Base-by-base conservation (phyloP, 2,888 invertebrate genomes). In the Ryuthela nishihirai region DNA sequence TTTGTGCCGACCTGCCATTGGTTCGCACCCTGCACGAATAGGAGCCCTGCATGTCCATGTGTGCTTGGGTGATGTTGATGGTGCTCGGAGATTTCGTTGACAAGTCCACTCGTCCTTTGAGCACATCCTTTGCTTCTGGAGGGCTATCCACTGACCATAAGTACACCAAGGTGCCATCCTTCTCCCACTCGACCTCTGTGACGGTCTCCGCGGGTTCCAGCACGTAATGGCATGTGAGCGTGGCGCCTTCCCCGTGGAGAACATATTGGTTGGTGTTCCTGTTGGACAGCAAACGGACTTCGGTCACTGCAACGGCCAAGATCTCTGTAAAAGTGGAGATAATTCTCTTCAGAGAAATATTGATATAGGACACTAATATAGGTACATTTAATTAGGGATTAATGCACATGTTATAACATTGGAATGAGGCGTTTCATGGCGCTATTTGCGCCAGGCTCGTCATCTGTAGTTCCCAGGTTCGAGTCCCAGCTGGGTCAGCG, bases 21-120 rank as follows among this genome's bases (percentile, higher is more conserved):
- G 67, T 67, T 36, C 56, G 53, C 26, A 67, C 67, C 15, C 61
- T 45, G 48, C 67, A 67, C 0, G 67, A 62, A 36, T 67, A 67
- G 21, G 53, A 54, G n/a, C 67, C 67, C 9, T 67, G 62, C 67
- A 67, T 65, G 36, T 52, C 34, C 42, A 64, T 60, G 25, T 54
- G 54, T 15, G 56, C 64, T 10, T 54, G 44, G 18, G 24, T 49
- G 25, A 66, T 58, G 18, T 34, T 34, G 7, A 66, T 41, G 1
- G 24, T 50, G 29, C 53, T 55, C 1, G 66, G 47, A 9, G 64
- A 54, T 10, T 34, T 35, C 9, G 42, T 41, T 1, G 7, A n/a
- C n/a, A 42, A 26, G 39, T 65, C 64, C 25, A 63, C 63, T 6
- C 49, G 48, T 1, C 64, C 64, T 20, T 53, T 34, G 15, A 65